Conservation (phyloP, 2,797 vertebrate genomes). For the Chelidonichthys spinosus region DNA sequence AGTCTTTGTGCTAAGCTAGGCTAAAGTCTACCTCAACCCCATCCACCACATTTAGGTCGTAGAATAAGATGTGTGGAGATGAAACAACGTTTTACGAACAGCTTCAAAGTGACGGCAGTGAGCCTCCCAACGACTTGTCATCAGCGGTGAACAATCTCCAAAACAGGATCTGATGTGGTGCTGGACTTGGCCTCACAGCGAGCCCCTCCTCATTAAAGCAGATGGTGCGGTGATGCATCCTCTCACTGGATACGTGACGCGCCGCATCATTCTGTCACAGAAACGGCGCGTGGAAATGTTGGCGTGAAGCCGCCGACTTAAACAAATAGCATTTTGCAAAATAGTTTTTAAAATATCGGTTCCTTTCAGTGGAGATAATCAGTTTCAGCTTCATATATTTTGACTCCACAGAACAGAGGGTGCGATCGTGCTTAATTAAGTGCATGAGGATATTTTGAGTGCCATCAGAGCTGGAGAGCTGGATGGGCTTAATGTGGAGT, state of each 20-base stretch:
- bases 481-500: constrained; percentile 37
- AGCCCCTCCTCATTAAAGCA: constrained; percentile 43
- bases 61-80: neutral
- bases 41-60: neutral
- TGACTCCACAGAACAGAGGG: constrained; percentile 7
- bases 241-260: constrained; percentile 9
- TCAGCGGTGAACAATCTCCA: constrained; percentile 30
- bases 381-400: constrained; percentile 1
- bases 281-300: neutral
- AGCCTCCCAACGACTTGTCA: constrained; percentile 14
- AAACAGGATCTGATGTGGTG: constrained; percentile 22
- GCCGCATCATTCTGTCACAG: constrained; percentile 18
- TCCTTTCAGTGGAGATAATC: neutral
- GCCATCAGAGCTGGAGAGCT: constrained; percentile 27
- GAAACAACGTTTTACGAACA: neutral
- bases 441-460: constrained; percentile 14
- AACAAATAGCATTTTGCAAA: neutral
- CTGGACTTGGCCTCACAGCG: neutral
- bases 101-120: constrained; percentile 13
- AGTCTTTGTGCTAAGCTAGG: no score
- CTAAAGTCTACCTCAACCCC: no score
- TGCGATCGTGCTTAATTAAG: constrained; percentile 8
- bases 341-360: neutral
- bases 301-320: neutral
- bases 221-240: constrained; percentile 53